Evolutionary conservation across 2,797 vertebrate species (phyloP).

Genomic region (Manis javanica): DNA sequence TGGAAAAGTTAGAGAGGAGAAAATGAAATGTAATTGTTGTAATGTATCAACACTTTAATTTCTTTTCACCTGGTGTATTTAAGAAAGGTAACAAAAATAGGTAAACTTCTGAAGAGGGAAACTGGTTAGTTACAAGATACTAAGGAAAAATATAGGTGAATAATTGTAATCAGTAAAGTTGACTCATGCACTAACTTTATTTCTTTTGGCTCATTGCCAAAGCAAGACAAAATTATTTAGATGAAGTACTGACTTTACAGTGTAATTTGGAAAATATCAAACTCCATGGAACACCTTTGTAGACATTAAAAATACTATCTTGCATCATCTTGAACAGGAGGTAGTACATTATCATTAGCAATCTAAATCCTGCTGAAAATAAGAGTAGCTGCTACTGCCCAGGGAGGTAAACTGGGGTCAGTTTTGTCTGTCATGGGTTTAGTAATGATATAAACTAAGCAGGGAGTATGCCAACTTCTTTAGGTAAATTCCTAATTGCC

Average conservation of each 20-base stretch:
- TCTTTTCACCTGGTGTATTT: neutral
- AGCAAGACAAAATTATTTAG: slow-evolving; percentile 36
- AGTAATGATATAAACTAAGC: neutral
- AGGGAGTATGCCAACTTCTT: neutral
- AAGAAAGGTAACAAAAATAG: slow-evolving; percentile 23
- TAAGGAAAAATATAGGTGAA: neutral
- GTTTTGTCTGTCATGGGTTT: neutral
- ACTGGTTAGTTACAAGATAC: neutral
- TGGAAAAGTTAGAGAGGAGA: neutral
- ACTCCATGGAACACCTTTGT: neutral
- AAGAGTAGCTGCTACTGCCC: neutral
- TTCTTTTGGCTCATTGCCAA: neutral
- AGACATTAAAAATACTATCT: slow-evolving; percentile 11
- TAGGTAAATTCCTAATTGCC: neutral
- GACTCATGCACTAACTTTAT: neutral
- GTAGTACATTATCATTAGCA: neutral
- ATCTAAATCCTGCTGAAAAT: neutral
- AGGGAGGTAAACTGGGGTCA: neutral
- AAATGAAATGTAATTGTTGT: neutral
- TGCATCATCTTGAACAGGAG: neutral
- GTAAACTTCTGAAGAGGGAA: neutral
- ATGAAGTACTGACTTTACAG: neutral
- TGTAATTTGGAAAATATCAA: neutral
- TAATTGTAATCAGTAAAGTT: neutral
- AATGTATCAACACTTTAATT: neutral